Evolutionary conservation across 2,888 invertebrate species (phyloP).

Genomic region (Calameuta pallipes): DNA sequence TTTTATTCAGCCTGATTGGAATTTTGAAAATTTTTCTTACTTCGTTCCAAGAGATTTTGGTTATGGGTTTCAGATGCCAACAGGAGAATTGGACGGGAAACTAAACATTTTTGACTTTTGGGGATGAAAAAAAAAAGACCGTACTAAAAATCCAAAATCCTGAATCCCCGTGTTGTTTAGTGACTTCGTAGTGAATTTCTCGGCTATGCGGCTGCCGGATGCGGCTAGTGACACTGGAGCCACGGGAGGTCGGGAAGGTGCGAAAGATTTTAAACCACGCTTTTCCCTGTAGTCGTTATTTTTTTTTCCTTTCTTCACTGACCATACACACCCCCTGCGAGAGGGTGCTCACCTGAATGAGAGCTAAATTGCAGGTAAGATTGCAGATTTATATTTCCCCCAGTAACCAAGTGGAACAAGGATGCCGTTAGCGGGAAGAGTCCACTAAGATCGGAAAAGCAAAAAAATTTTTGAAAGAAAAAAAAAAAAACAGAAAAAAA

Average conservation of each 20-base stretch:
- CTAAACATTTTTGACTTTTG: not conserved
- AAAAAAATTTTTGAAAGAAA: constrained; percentile 4
- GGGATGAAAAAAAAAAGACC: not conserved
- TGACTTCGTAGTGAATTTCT: not conserved
- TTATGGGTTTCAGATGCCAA: no score
- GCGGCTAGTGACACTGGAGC: constrained; percentile 35
- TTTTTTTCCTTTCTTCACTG: not conserved
- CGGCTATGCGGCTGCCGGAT: constrained; percentile 27
- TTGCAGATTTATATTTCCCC: constrained; percentile 53
- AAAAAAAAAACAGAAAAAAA: constrained; percentile 15
- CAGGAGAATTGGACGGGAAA: not conserved
- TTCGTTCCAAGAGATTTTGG: no score
- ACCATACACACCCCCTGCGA: not conserved
- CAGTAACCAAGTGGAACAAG: not conserved
- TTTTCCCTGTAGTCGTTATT: constrained; percentile 30
- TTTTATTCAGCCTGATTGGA: no score
- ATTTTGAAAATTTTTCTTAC: no score
- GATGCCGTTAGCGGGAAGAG: no score
- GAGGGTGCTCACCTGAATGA: constrained; percentile 36
- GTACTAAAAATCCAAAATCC: no score
- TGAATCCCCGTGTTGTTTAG: no score
- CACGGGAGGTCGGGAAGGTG: constrained; percentile 40
- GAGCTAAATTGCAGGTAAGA: constrained; percentile 46
- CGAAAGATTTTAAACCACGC: constrained; percentile 34
- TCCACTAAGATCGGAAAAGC: not conserved